A percentile compares a stretch with the other conserved stretches of the same genome.
Evolutionary conservation across 1,140 invertebrate genomes (phyloP).

Genomic region (Akabosia matsudoensis): DNA sequence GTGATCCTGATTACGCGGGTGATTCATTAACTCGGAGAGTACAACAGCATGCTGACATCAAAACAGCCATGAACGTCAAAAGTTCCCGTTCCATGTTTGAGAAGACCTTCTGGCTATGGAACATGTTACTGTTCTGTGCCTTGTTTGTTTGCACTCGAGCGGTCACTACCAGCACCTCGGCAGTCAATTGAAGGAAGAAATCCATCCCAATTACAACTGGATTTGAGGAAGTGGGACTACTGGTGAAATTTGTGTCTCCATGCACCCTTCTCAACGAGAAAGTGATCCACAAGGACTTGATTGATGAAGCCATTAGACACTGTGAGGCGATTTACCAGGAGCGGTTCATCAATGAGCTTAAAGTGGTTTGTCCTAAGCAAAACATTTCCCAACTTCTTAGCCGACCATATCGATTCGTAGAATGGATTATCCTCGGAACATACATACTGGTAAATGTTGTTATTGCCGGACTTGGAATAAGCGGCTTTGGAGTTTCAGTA

Average conservation of each 20-base stretch:
- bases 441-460: not conserved
- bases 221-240: conserved; percentile 12
- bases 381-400: not conserved
- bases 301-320: not conserved
- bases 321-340: not conserved
- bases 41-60: conserved; percentile 37
- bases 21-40: conserved; percentile 38
- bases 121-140: not conserved
- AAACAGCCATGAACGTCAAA: conserved; percentile 52
- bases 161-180: not conserved
- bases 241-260: not conserved
- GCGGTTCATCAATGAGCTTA: not conserved
- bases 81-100: conserved; percentile 51
- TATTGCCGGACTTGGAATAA: not conserved
- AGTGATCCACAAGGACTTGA: not conserved
- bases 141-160: not conserved
- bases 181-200: conserved; percentile 31
- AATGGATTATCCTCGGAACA: not conserved
- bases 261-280: not conserved
- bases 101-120: conserved; percentile 47
- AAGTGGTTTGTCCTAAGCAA: not conserved
- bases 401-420: not conserved
- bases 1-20: conserved; percentile 47
- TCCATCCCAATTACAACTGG: conserved; percentile 26
- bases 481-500: not conserved